Evolutionary conservation across 2,797 vertebrate genomes (phyloP), one percentile per base, ranked within the genome.

Genomic region (Miichthys miiuy): DNA sequence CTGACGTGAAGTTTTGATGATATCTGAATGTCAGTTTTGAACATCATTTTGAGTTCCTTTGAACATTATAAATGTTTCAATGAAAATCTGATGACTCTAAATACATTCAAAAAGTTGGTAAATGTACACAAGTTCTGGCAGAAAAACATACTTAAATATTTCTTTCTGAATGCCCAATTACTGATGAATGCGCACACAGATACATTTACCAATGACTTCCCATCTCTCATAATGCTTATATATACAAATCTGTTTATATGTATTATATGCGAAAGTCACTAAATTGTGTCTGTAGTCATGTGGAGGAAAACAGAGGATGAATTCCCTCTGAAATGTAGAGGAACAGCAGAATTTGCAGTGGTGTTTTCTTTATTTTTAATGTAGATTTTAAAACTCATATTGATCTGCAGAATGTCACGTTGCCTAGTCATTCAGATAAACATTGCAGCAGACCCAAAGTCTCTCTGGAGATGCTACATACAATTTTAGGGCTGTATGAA

Each of bases 1-100:
- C 56, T 41, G 66, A 63, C 21, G 27, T 4, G 25, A 23, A 70
- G 74, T 79, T 52, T 55, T 69, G 57, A 68, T 13, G 48, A 67
- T 1, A 11, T 63, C 10, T 50, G 21, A 47, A 38, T 10, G 46
- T 1, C 38, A 42, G 56, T 55, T 63, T 50, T 61, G 1, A 71
- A 13, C 27, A 38, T 8, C 0, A 18, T 42, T 57, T 3, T 4
- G 10, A 51, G n/a, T 70, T 27, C 42, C 10, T 46, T 17, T 84
- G 65, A 79, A 60, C 41, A 42, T 51, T 42, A 17, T 25, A 7
- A 18, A 34, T 21, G 20, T 34, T 20, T 65, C 10, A 48, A 5
- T 18, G n/a, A 62, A 58, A 34, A 74, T 64, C 0, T n/a, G 54
- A 42, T 34, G 12, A 23, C 27, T 21, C 13, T n/a, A 30, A 54